Base-by-base conservation (phyloP, 92 coral and sea anemone genomes). In the Epizoanthus scotinus region DNA sequence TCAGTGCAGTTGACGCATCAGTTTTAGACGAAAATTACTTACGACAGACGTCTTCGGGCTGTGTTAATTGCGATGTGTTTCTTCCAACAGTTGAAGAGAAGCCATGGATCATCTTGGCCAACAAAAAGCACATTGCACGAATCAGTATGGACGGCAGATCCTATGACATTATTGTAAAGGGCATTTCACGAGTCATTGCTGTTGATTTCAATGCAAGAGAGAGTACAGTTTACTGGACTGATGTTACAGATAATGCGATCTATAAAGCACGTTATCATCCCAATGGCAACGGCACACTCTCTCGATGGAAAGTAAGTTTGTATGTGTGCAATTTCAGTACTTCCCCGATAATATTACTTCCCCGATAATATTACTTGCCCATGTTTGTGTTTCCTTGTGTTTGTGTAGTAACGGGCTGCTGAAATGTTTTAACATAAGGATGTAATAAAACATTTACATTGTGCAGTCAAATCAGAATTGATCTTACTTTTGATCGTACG, bases 131-230 rank as follows among this genome's bases (percentile, higher is more conserved):
- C 77, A 82, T 92, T 15, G 82, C 91, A 31, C 89, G 80, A 7
- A 57, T 87, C 14, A 55, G 79, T 19, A 4, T 87, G 65, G 89
- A 90, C 77, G 98, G 98, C 0, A 74, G 21, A 9, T 59, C 78
- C n/a, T 87, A 82, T 71, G 87, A 58, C 17, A 52, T 82, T 8
- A 49, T 95, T 52, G 31, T 74, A 52, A 78, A 77, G 8, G 87
- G 91, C 83, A 89, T 91, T 57, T 82, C 89, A 21, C 93, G 95
- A 3, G 91, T 91, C 5, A 86, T 91, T 34, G 97, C 98, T 63
- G 40, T 93, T 27, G 98, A 95, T 67, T 95, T 90, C 87, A 92
- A 95, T 67, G 79, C 72, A 7, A 85, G 67, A 55, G 90, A 87
- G 54, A 84, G 84, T 36, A 86, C 78, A 31, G 69, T 95, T 13